A percentile compares a stretch with the other conserved stretches of the same genome.
Evolutionary conservation across 1,140 invertebrate species (phyloP).

Genomic region (Zophobas atratus): DNA sequence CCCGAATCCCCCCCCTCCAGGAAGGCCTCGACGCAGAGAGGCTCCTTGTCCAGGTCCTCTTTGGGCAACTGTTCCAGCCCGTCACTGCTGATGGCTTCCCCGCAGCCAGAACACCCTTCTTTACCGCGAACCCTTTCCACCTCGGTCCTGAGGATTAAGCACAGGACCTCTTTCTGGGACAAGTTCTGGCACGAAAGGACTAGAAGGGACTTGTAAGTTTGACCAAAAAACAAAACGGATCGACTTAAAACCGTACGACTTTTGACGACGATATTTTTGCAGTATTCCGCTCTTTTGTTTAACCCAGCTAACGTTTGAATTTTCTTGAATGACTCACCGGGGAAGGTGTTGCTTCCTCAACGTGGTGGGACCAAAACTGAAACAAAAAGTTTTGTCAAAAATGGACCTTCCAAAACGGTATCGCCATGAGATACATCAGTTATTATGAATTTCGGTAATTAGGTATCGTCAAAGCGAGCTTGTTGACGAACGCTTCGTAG

Average conservation of each 20-base stretch:
- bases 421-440: no score
- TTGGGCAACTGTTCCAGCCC: slow-evolving; percentile 68
- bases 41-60: slow-evolving; percentile 64
- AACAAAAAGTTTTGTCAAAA: no score
- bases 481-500: no score
- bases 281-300: no score
- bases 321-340: no score
- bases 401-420: no score
- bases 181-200: slow-evolving; percentile 82
- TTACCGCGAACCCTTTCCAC: slow-evolving; percentile 85
- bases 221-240: background rate
- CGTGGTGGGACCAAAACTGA: no score
- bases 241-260: background rate
- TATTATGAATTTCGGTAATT: no score
- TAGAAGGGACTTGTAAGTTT: slow-evolving; percentile 79
- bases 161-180: slow-evolving; percentile 84
- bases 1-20: slow-evolving; percentile 60
- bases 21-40: slow-evolving; percentile 61
- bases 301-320: no score
- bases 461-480: no score
- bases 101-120: slow-evolving; percentile 68
- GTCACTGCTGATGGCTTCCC: slow-evolving; percentile 72
- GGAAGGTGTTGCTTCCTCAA: no score
- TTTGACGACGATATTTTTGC: background rate
- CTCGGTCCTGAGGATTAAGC: slow-evolving; percentile 82